These are phyloP conservation scores for Stomatorhinus walkeri DNA, from an alignment of 2,797 vertebrate genomes.

Conservation along the genomic window DNA sequence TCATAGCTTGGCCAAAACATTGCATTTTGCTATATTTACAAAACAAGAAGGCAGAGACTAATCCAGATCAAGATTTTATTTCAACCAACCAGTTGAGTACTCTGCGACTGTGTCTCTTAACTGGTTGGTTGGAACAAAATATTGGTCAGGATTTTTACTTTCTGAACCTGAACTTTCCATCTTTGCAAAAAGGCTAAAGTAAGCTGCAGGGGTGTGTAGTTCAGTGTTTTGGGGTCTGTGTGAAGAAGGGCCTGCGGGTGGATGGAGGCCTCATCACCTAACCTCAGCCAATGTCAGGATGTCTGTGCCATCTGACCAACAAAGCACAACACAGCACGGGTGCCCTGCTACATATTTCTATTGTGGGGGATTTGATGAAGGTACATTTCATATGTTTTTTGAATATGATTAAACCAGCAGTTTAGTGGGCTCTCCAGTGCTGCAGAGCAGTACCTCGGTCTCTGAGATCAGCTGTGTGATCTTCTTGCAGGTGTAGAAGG, in stretches of 20 bases:
- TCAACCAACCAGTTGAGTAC: not conserved
- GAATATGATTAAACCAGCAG: not conserved
- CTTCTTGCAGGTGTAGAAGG: slow-evolving; percentile 98
- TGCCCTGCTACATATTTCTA: not conserved
- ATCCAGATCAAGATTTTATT: not conserved
- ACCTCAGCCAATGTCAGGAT: not conserved
- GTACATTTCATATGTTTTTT: not conserved
- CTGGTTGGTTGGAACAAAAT: not conserved
- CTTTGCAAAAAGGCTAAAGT: not conserved
- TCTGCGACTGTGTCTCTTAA: not conserved
- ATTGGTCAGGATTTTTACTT: not conserved
- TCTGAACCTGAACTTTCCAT: not conserved
- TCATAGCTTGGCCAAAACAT: not conserved
- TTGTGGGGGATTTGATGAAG: not conserved
- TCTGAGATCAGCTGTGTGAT: slow-evolving; percentile 95
- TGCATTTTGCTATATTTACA: not conserved
- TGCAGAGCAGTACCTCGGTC: slow-evolving; percentile 71
- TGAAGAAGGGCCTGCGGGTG: not conserved
- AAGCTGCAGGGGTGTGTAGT: not conserved
- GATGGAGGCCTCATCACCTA: not conserved
- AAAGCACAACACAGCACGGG: not conserved
- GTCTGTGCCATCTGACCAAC: not conserved
- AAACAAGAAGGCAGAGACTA: not conserved
- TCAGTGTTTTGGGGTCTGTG: not conserved
- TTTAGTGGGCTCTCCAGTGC: not conserved